phyloP scores from a whole-genome alignment of 2,797 vertebrate species.

The Danio kyathit region DNA sequence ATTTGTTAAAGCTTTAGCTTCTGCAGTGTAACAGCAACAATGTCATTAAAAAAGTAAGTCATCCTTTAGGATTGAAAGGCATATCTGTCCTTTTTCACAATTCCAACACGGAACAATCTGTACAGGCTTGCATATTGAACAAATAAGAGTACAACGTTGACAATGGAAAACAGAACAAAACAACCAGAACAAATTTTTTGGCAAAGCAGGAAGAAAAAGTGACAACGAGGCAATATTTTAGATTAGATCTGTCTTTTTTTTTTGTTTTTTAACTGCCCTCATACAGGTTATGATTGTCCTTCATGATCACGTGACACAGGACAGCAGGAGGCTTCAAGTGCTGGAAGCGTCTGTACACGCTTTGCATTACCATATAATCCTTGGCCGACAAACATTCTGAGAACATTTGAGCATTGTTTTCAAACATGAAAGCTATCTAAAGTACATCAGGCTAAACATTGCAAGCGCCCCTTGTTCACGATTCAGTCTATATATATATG shows the following conservation, averaged over 20 bases:
- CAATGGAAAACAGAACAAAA: slow-evolving; percentile 67
- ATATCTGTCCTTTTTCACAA: slow-evolving; percentile 75
- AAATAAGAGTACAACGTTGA: slow-evolving; percentile 69
- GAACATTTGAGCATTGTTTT: slow-evolving; percentile 53
- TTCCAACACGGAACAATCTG: slow-evolving; percentile 76
- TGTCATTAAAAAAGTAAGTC: slow-evolving; percentile 76
- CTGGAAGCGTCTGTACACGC: slow-evolving; percentile 62
- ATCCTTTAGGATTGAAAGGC: slow-evolving; percentile 74
- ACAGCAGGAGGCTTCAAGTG: slow-evolving; percentile 79
- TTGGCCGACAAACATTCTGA: slow-evolving; percentile 54
- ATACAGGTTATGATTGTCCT: slow-evolving; percentile 86
- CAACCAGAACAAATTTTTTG: slow-evolving; percentile 77
- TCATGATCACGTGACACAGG: slow-evolving; percentile 81
- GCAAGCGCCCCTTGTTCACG: slow-evolving; percentile 63
- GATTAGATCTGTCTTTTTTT: slow-evolving; percentile 78
- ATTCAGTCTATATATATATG: slow-evolving; percentile 65
- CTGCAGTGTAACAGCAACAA: slow-evolving; percentile 84
- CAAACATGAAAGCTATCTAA: slow-evolving; percentile 52
- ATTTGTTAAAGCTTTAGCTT: slow-evolving; percentile 85
- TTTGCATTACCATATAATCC: slow-evolving; percentile 68
- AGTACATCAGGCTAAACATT: slow-evolving; percentile 62
- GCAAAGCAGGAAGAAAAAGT: slow-evolving; percentile 85
- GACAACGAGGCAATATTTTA: slow-evolving; percentile 78
- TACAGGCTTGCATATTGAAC: slow-evolving; percentile 80
- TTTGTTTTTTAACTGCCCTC: slow-evolving; percentile 69